Percentiles rank a stretch among this genome's conserved stretches.
phyloP scores from a whole-genome alignment of 2,113 vertebrate species.

The Globicephala melas region DNA sequence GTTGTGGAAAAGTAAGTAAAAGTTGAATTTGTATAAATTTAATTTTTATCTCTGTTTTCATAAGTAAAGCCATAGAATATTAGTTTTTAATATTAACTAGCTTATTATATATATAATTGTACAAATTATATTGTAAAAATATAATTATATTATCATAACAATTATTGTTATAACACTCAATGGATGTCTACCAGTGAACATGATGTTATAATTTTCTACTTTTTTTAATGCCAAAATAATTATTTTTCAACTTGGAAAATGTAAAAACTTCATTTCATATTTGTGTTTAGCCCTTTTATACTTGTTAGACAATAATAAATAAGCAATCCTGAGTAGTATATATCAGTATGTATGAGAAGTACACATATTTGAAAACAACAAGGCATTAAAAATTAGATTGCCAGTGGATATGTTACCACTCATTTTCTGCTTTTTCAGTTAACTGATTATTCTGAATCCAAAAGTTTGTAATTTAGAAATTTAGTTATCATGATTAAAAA shows the following conservation, averaged over 20 bases:
- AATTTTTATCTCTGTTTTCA: background rate
- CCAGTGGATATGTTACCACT: background rate
- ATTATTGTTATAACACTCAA: background rate
- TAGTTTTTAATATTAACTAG: background rate
- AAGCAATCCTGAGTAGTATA: background rate
- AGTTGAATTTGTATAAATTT: background rate
- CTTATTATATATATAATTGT: background rate
- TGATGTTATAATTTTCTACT: background rate
- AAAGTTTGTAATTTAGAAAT: background rate
- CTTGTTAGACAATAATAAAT: background rate
- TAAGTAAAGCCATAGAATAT: background rate
- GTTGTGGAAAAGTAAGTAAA: background rate
- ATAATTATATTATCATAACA: background rate
- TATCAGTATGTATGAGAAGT: background rate
- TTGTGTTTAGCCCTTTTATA: background rate
- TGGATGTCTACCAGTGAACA: background rate
- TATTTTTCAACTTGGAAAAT: background rate
- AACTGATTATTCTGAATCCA: background rate
- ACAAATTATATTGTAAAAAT: background rate
- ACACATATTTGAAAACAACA: background rate
- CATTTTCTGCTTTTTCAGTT: background rate
- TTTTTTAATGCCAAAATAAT: background rate
- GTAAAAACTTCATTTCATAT: background rate
- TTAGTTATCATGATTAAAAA: background rate
- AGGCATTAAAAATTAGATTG: background rate